Percentiles rank a stretch among this genome's conserved stretches.
Evolutionary conservation across 2,113 vertebrate species (phyloP).

Genomic region (Pholis gunnellus): DNA sequence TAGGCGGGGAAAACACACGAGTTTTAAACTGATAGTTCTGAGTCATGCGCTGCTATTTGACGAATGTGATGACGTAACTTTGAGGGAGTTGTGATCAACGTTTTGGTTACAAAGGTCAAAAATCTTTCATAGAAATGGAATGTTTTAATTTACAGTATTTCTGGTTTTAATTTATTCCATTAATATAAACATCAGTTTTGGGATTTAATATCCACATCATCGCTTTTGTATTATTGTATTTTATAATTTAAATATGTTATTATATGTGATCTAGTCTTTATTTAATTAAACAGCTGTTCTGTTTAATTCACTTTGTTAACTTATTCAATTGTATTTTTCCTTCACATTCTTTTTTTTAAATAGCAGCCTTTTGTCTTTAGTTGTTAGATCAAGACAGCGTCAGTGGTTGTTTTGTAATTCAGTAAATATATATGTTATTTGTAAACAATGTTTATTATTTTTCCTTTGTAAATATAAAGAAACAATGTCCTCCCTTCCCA

Average conservation of each 20-base stretch:
- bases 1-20: neutral
- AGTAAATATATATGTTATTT: no score
- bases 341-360: neutral
- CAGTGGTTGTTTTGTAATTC: no score
- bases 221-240: neutral
- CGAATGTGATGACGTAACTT: neutral
- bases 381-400: neutral
- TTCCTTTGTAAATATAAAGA: neutral
- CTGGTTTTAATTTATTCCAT: neutral
- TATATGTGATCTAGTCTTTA: neutral
- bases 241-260: neutral
- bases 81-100: neutral
- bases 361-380: neutral
- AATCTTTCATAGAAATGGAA: no score
- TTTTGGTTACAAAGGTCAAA: neutral
- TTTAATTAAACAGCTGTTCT: neutral
- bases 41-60: neutral
- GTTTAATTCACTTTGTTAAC: neutral
- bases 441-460: neutral
- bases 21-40: neutral
- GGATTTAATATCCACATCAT: neutral
- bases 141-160: neutral
- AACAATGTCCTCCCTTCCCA: neutral
- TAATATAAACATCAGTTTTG: neutral
- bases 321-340: neutral